Percentiles rank a stretch among this genome's conserved stretches.
Conservation (phyloP, 2,888 invertebrate genomes). For the Synergus itoensis region DNA sequence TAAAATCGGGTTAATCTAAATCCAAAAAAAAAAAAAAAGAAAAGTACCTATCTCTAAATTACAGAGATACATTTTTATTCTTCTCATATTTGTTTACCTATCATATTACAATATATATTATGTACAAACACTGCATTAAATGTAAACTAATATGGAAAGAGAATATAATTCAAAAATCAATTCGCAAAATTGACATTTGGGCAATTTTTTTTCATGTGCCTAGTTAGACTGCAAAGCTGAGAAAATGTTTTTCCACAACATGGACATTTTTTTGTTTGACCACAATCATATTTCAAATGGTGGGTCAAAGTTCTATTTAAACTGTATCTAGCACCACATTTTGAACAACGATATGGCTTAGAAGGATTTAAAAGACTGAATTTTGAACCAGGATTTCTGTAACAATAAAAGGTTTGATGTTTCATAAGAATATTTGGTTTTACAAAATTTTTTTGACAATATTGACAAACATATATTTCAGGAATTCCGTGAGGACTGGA, state of each 20-base stretch:
- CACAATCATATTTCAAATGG: neutral
- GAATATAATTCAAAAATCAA: neutral
- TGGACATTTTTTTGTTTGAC: neutral
- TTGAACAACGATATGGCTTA: neutral
- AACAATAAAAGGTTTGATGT: neutral
- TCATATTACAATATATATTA: neutral
- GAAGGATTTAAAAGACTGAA: neutral
- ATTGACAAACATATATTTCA: neutral
- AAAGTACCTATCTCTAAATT: neutral
- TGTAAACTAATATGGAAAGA: neutral
- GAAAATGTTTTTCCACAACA: neutral
- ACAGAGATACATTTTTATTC: neutral
- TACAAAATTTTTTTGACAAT: neutral
- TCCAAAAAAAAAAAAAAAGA: neutral
- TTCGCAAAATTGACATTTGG: neutral
- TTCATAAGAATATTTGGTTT: neutral
- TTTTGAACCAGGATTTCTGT: neutral
- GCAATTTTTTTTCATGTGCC: neutral
- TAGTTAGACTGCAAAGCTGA: neutral
- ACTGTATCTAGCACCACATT: neutral
- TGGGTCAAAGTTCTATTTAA: neutral
- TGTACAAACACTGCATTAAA: neutral
- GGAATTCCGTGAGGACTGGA: neutral
- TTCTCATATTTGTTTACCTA: neutral
- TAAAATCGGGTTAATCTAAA: neutral